Evolutionary conservation across 2,113 vertebrate genomes (phyloP).

Genomic region (Apteryx mantelli): DNA sequence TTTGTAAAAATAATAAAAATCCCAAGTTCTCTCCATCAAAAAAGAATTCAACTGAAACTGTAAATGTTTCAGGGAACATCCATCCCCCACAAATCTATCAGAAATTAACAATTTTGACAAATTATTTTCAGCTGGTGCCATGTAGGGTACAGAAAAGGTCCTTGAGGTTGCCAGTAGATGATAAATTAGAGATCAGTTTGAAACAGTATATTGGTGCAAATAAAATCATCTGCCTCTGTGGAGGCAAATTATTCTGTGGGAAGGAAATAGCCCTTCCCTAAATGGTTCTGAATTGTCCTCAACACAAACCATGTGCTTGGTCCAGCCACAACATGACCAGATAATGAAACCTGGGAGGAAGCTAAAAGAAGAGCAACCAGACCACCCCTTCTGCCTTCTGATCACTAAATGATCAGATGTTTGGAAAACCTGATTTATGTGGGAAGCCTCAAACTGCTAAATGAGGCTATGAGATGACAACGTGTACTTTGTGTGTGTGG

Average conservation of each 20-base stretch:
- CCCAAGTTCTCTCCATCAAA: neutral
- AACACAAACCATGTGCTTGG: neutral
- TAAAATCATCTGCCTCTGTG: neutral
- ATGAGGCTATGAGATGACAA: constrained; percentile 24
- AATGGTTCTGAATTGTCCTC: neutral
- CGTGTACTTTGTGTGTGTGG: neutral
- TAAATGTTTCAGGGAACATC: neutral
- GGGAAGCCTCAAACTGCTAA: constrained; percentile 27
- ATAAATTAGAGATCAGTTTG: neutral
- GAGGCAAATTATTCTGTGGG: neutral
- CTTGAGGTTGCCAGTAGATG: neutral
- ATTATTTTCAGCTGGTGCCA: neutral
- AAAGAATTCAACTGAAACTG: neutral
- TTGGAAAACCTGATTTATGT: constrained; percentile 52
- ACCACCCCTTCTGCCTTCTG: constrained; percentile 24
- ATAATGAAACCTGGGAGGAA: constrained; percentile 10
- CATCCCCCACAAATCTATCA: neutral
- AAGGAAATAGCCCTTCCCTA: neutral
- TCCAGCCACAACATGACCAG: neutral
- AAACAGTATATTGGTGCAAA: neutral
- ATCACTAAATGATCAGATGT: constrained; percentile 21
- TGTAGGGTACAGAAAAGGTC: neutral
- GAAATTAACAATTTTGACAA: constrained; percentile 15
- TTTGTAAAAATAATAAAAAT: neutral
- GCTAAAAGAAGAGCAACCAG: neutral